phyloP scores from a whole-genome alignment of 2,797 vertebrate species.

The Pteronotus mesoamericanus region DNA sequence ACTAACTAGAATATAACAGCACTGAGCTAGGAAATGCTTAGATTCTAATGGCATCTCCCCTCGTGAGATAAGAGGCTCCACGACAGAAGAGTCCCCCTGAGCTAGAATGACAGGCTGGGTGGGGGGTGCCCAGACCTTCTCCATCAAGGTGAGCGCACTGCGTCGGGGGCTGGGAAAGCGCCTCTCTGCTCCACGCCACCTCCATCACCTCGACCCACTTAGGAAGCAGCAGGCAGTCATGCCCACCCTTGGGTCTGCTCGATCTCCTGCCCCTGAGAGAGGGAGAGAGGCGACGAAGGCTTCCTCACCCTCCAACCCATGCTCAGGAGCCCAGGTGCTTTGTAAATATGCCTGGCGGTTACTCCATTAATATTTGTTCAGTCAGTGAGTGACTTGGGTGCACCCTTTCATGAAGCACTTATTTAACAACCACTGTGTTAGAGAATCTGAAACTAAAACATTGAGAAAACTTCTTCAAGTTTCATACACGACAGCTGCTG shows the following conservation, averaged over 20 bases:
- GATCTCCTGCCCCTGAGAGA: background rate
- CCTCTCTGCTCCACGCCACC: background rate
- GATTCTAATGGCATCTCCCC: background rate
- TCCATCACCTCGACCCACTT: background rate
- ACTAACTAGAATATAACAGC: background rate
- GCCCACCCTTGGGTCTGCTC: no score
- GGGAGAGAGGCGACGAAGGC: background rate
- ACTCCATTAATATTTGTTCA: background rate
- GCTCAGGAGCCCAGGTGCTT: background rate
- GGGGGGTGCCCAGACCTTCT: background rate
- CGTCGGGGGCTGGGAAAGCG: fast-evolving
- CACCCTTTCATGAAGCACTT: background rate
- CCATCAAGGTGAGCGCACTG: background rate
- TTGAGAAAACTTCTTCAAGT: background rate
- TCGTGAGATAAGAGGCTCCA: background rate
- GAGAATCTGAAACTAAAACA: background rate
- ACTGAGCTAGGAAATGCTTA: background rate
- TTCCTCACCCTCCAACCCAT: background rate
- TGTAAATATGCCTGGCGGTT: background rate
- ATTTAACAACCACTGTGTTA: background rate
- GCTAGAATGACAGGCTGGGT: background rate
- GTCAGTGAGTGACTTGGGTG: background rate
- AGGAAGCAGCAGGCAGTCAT: no score
- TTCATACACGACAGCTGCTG: background rate
- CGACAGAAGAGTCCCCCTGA: background rate